Percentiles rank a stretch among this genome's conserved stretches.
Conservation (phyloP, 2,888 invertebrate species). For the Steinernema hermaphroditum region DNA sequence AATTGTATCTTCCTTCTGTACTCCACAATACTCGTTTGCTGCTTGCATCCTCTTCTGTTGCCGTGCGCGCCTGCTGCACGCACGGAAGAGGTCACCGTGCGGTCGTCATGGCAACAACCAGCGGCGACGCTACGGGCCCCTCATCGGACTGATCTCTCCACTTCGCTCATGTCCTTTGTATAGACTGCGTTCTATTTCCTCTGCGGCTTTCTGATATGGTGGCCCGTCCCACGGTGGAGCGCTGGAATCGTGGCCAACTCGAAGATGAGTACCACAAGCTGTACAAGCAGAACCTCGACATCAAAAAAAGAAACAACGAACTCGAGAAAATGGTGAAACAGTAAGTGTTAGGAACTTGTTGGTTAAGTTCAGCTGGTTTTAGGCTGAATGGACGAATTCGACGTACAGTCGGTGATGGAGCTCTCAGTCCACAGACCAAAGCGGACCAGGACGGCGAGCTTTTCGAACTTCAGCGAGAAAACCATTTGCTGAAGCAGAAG, state of each 20-base stretch:
- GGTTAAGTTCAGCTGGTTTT: conserved; percentile 32
- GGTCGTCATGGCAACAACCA: too few species aligned
- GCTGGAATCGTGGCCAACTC: conserved; percentile 59
- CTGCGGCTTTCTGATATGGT: conserved; percentile 39
- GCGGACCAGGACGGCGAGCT: conserved; percentile 22
- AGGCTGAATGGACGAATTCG: conserved; percentile 44
- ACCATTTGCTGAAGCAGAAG: conserved; percentile 39
- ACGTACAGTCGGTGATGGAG: conserved; percentile 31
- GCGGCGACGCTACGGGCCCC: too few species aligned
- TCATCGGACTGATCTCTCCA: too few species aligned
- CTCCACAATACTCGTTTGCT: too few species aligned
- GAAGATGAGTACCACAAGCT: conserved; percentile 59
- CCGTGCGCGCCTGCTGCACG: too few species aligned
- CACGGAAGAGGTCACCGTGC: too few species aligned
- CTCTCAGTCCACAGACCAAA: conserved; percentile 31
- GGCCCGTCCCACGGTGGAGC: conserved; percentile 56
- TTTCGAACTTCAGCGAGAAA: conserved; percentile 40
- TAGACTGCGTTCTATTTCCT: too few species aligned
- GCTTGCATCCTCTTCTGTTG: too few species aligned
- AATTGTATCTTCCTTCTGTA: too few species aligned
- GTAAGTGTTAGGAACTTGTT: conserved; percentile 36
- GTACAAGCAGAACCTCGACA: conserved; percentile 40
- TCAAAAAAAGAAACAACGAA: conserved; percentile 50
- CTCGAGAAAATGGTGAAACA: conserved; percentile 53
- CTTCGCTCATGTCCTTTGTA: neutral